Evolutionary conservation across 1,140 invertebrate genomes (phyloP), one percentile per base, ranked within the genome.

Genomic region (Schlechtendalia chinensis): DNA sequence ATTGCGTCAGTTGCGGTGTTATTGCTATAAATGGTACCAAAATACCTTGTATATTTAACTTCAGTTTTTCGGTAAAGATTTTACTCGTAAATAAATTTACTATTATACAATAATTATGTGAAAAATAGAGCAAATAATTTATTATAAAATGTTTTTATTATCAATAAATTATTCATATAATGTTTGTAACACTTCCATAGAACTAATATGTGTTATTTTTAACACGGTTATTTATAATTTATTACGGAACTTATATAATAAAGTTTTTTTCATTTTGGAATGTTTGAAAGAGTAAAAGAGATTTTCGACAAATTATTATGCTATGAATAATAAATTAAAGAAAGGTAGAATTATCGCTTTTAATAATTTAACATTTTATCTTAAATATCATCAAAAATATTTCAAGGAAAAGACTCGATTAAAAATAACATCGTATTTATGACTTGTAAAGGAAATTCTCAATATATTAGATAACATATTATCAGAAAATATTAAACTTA

Each of bases 11-110:
- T 39, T 14, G 65, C 32, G 22, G n/a, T 47, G 65, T 67, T 67
- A 65, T 67, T 67, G 32, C 63, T 12, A 69, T 69, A 69, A 71
- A 71, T 53, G 67, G 24, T 32, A 72, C 17, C 67, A 10, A 29
- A 29, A 29, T 22, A 50, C n/a, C 17, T 24, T 1, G 24, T 50
- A 50, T 50, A 17, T 69, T 69, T 50, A 19, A 50, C 67, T 50
- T 69, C 22, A n/a, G 2, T 39, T 39, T 24, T 16, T 24, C 39
- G n/a, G 12, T 24, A 16, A 5, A 4, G 6, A 14, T 27, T 50
- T 27, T 11, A 69, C 22, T 1, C 5, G 24, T 17, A 10, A 2
- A 27, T 24, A 27, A 17, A 17, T 17, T 22, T 69, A 50, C 10
- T 47, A 22, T 50, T 19, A 4, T 27, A 50, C 39, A 27, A 50